Conservation (phyloP, 2,113 vertebrate species). For the Phrynosoma platyrhinos region DNA sequence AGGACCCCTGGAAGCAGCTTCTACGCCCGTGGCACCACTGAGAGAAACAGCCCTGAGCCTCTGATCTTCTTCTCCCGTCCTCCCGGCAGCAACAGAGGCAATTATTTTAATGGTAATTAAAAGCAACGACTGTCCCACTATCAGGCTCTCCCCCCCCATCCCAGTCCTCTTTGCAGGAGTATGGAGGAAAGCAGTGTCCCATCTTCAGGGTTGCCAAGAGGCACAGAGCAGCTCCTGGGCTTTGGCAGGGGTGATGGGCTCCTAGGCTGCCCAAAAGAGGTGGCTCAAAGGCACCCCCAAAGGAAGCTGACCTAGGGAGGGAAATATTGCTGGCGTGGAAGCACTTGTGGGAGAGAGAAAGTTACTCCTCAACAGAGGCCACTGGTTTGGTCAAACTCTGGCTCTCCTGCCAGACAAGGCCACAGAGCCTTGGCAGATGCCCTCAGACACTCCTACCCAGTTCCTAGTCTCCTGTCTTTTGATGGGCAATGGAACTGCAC, state of each 20-base stretch:
- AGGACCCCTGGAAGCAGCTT: conserved; percentile 76
- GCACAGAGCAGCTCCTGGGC: not conserved
- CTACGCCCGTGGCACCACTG: conserved; percentile 56
- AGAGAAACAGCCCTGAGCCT: conserved; percentile 74
- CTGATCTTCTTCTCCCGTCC: conserved; percentile 73
- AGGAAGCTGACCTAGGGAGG: accelerated
- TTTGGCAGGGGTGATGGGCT: not conserved
- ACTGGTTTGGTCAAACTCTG: too few relatives aligned
- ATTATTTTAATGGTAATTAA: conserved; percentile 86
- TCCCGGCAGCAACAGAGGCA: conserved; percentile 76
- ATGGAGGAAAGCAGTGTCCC: not conserved
- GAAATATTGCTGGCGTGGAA: not conserved
- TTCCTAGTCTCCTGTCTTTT: too few relatives aligned
- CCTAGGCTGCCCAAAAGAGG: not conserved
- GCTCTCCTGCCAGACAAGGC: accelerated
- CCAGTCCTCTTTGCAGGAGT: not conserved
- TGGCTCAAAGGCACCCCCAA: not conserved
- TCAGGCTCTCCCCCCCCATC: not conserved
- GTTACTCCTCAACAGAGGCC: too few relatives aligned
- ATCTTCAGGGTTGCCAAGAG: not conserved
- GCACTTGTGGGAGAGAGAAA: too few relatives aligned
- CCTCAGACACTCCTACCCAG: too few relatives aligned
- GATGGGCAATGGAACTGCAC: not conserved
- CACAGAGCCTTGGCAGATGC: accelerated
- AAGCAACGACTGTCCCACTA: conserved; percentile 63